These are phyloP conservation scores for Syritta pipiens DNA, from an alignment of 2,888 invertebrate species.

Conservation along the genomic window DNA sequence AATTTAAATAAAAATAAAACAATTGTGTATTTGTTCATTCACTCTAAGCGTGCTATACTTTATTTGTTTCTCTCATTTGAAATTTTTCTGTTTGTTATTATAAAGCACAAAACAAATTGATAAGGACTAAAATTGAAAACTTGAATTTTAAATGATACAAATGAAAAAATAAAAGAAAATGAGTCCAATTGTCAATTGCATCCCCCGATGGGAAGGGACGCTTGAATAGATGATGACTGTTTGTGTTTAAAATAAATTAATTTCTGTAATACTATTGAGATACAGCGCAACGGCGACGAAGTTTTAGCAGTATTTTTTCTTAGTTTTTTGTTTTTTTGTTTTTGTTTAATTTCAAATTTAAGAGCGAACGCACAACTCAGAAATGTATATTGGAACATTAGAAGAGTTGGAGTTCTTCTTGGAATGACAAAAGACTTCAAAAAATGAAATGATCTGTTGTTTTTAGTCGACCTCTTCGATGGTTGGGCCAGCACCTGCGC, in stretches of 20 bases:
- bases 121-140: constrained; percentile 12
- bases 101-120: constrained; percentile 38
- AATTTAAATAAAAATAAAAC: background rate
- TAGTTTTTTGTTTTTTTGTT: constrained; percentile 11
- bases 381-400: constrained; percentile 47
- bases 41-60: constrained; percentile 61
- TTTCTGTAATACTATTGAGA: constrained; percentile 54
- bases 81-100: constrained; percentile 32
- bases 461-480: constrained; percentile 94
- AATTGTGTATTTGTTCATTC: constrained; percentile 54
- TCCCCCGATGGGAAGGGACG: background rate
- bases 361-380: constrained; percentile 51
- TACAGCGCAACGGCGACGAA: constrained; percentile 31
- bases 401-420: constrained; percentile 65
- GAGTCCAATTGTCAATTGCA: constrained; percentile 19
- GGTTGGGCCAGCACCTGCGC: constrained; percentile 84
- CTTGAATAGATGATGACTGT: constrained; percentile 2
- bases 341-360: constrained; percentile 31
- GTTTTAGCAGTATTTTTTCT: constrained; percentile 13
- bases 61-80: constrained; percentile 49
- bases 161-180: too few species aligned
- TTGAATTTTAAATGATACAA: constrained; percentile 5
- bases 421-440: constrained; percentile 61
- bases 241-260: constrained; percentile 58
- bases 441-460: constrained; percentile 9